A percentile compares a stretch with the other conserved stretches of the same genome.
Evolutionary conservation across 2,113 vertebrate genomes (phyloP).

Genomic region (Amblyornis subalaris): DNA sequence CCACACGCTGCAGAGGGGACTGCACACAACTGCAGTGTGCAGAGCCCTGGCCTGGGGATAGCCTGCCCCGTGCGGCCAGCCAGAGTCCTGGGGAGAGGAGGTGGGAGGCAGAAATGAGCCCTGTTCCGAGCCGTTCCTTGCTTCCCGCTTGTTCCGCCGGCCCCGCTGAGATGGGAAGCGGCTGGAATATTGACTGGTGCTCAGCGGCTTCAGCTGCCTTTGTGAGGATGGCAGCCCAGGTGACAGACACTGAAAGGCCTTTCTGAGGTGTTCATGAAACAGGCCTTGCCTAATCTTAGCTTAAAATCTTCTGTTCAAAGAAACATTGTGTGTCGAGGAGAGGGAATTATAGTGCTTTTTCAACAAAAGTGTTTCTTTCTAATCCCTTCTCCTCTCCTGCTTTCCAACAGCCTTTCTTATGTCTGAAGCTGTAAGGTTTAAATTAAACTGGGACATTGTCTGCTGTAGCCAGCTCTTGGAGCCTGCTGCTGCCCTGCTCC

Average conservation of each 20-base stretch:
- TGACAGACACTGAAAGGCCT: constrained; percentile 36
- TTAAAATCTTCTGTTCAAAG: constrained; percentile 37
- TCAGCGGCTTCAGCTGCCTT: neutral
- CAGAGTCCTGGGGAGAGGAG: neutral
- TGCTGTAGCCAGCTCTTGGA: neutral
- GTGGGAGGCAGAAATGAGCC: neutral
- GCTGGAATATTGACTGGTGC: neutral
- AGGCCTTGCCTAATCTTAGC: constrained; percentile 11
- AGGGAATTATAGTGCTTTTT: constrained; percentile 34
- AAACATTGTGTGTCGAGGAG: constrained; percentile 12
- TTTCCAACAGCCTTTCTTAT: neutral
- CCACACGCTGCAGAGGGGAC: neutral
- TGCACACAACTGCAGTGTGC: neutral
- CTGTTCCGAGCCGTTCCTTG: neutral
- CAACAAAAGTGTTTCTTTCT: neutral
- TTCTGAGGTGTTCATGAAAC: neutral
- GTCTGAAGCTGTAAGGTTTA: constrained; percentile 26
- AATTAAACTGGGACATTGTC: constrained; percentile 24
- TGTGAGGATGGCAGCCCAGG: neutral
- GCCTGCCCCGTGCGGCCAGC: neutral
- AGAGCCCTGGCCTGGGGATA: neutral
- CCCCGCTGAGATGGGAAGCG: constrained; percentile 1
- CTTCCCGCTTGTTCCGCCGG: neutral
- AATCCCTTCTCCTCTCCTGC: constrained; percentile 10
- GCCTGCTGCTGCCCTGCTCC: neutral